These are phyloP conservation scores for Eurystomus gularis DNA, from an alignment of 2,113 vertebrate genomes.

Conservation along the genomic window DNA sequence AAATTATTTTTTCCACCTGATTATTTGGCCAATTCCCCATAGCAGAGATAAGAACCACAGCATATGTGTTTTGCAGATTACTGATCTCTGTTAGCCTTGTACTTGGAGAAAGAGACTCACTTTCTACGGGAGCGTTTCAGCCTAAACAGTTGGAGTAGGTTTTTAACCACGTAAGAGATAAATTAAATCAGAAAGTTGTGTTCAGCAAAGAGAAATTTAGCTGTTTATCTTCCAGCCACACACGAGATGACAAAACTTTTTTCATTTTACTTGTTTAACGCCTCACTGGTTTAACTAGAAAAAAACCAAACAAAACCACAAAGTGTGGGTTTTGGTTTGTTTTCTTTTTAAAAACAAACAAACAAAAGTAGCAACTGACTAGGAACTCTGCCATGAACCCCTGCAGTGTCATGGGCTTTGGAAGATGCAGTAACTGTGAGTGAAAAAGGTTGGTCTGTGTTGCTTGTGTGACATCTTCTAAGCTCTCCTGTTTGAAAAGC, in stretches of 20 bases:
- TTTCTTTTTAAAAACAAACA: not conserved
- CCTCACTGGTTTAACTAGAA: not conserved
- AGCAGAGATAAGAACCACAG: constrained; percentile 42
- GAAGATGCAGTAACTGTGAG: not conserved
- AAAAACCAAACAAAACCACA: not conserved
- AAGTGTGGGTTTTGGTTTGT: not conserved
- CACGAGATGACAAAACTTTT: not conserved
- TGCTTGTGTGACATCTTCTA: not conserved
- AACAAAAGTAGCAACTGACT: not conserved
- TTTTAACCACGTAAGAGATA: not conserved
- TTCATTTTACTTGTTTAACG: constrained; percentile 1
- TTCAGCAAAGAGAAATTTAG: not conserved
- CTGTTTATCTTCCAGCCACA: not conserved
- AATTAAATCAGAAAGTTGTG: constrained; percentile 3
- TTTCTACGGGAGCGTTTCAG: not conserved
- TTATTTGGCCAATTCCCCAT: constrained; percentile 21
- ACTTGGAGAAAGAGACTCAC: not conserved
- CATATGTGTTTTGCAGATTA: constrained; percentile 22
- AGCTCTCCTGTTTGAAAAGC: not conserved
- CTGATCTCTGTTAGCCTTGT: not conserved
- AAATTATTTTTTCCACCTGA: constrained; percentile 36
- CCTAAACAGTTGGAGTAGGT: not conserved
- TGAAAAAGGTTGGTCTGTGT: not conserved
- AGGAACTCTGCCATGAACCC: not conserved
- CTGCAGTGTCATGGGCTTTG: not conserved